A percentile compares a stretch with the other conserved stretches of the same genome.
phyloP scores from a whole-genome alignment of 2,888 invertebrate species.

The Drosophila incognita region DNA sequence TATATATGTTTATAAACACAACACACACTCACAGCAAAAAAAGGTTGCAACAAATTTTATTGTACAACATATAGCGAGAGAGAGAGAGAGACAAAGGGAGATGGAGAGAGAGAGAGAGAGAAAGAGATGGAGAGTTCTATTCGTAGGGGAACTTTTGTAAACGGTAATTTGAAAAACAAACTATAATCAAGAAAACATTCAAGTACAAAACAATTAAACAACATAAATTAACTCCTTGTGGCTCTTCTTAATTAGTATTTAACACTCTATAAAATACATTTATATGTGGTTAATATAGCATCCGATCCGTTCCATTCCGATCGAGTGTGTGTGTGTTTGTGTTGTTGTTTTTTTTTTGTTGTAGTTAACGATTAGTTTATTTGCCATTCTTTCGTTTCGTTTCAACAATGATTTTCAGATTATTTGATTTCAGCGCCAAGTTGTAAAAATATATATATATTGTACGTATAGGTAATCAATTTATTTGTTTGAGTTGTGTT shows the following conservation, averaged over 20 bases:
- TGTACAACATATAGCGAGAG: slow-evolving; percentile 6
- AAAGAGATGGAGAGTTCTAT: slow-evolving; percentile 5
- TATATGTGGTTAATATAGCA: slow-evolving; percentile 23
- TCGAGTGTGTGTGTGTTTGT: slow-evolving; percentile 30
- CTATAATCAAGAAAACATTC: slow-evolving; percentile 48
- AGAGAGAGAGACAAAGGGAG: slow-evolving; percentile 2
- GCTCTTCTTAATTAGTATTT: slow-evolving; percentile 44
- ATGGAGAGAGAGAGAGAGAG: background rate
- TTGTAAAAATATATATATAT: slow-evolving; percentile 69
- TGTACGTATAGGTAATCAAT: slow-evolving; percentile 49
- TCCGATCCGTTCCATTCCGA: slow-evolving; percentile 27
- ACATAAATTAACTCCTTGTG: slow-evolving; percentile 40
- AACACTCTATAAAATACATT: slow-evolving; percentile 49
- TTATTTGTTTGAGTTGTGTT: slow-evolving; percentile 57
- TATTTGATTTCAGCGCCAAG: slow-evolving; percentile 84
- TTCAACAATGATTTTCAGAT: slow-evolving; percentile 57
- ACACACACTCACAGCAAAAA: slow-evolving; percentile 41
- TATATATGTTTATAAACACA: slow-evolving; percentile 16
- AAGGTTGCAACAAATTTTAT: slow-evolving; percentile 30
- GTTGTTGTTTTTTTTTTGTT: slow-evolving; percentile 18
- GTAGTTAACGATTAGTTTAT: slow-evolving; percentile 32
- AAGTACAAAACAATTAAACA: slow-evolving; percentile 42
- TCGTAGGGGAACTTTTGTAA: slow-evolving; percentile 4
- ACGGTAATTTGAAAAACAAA: slow-evolving; percentile 19
- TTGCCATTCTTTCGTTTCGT: slow-evolving; percentile 51